These are phyloP conservation scores for Nyleta sp. DNA, from an alignment of 2,888 invertebrate species.

Conservation along the genomic window DNA sequence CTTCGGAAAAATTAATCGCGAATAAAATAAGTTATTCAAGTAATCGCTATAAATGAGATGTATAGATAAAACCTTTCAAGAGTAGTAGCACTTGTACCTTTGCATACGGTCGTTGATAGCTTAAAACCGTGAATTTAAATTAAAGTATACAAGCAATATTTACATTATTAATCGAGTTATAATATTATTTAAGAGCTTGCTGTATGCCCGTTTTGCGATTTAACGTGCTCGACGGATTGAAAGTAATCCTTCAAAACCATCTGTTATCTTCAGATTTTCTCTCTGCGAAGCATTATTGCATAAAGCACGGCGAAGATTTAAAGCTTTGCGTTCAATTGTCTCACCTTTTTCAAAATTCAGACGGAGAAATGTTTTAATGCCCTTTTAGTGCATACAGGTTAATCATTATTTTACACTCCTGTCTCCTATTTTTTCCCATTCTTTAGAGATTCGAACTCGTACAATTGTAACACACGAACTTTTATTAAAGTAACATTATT, in stretches of 20 bases:
- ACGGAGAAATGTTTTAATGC: constrained; percentile 28
- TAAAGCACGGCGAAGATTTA: constrained; percentile 28
- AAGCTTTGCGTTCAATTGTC: constrained; percentile 42
- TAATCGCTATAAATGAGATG: no score
- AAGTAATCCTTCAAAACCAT: constrained; percentile 54
- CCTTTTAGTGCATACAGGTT: not conserved
- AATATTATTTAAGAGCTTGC: constrained; percentile 20
- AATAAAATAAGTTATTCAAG: no score
- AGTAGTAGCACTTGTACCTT: not conserved
- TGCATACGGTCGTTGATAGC: no score
- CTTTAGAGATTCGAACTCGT: no score
- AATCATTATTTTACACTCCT: constrained; percentile 18
- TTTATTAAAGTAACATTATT: no score
- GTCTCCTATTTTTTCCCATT: no score
- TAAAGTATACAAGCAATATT: constrained; percentile 6
- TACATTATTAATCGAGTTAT: constrained; percentile 31
- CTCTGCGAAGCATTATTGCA: constrained; percentile 48
- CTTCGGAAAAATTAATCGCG: no score
- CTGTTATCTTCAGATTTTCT: constrained; percentile 54
- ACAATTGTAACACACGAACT: no score
- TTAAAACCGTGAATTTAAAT: not conserved
- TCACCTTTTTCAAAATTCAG: constrained; percentile 56
- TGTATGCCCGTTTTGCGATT: constrained; percentile 41
- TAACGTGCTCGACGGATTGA: constrained; percentile 36
- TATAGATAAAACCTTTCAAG: no score